Base-by-base conservation (phyloP, 2,888 invertebrate species). In the Yponomeuta plumbellus region DNA sequence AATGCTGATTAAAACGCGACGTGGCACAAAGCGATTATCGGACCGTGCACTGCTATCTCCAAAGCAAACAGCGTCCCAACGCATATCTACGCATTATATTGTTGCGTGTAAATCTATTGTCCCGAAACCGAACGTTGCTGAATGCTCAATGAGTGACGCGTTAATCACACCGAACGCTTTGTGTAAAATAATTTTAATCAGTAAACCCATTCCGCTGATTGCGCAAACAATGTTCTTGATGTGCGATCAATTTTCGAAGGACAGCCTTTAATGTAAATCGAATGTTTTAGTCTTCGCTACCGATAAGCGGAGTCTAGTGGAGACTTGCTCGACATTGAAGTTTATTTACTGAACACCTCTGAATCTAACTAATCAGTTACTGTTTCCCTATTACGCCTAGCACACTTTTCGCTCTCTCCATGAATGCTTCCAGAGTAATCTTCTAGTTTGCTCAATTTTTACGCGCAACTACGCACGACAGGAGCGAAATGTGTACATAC, bases 11-110 rank as follows among this genome's bases (percentile, higher is more conserved):
- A 86, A 85, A 87, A 85, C 76, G 72, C 77, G 72, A 85, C 76
- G 73, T 74, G 72, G 77, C 73, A 86, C 88, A 87, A 88, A 87
- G 88, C 85, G 86, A 86, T 86, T 85, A 85, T 80, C 83, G 83
- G 86, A 84, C 82, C 86, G 84, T 80, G 76, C 79, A 73, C 44
- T 21, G 21, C 63, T 63, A 39, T 63, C 63, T 63, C 40, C 61
- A 63, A 63, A 44, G 63, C 44, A 63, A 63, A 63, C 63, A 63
- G n/a, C 44, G 44, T 17, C 13, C 44, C 44, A 2, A 3, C 44
- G 44, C 63, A 52, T 44, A 40, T 63, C 44, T 40, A 11, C 63
- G 40, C n/a, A 44, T 44, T 63, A 44, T 63, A 63, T 44, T 62
- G 34, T 62, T 20, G 23, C 21, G 22, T 63, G 63, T 63, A 40